These are phyloP conservation scores for Scylla paramamosain DNA, from an alignment of 1,140 invertebrate genomes.

Conservation along the genomic window DNA sequence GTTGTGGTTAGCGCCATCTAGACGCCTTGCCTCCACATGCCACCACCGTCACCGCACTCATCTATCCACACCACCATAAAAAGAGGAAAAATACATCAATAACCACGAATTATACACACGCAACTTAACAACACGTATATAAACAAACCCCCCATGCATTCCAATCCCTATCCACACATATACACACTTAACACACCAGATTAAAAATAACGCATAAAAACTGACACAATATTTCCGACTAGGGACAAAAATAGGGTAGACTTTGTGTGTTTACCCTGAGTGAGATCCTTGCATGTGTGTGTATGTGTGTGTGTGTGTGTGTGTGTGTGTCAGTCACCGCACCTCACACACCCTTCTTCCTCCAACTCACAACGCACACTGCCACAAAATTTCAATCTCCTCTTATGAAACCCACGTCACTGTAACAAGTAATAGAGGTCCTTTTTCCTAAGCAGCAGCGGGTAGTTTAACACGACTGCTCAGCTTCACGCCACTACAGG, in stretches of 20 bases:
- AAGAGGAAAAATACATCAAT: background rate
- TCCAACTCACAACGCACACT: background rate
- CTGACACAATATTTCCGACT: background rate
- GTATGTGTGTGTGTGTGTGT: too few relatives aligned
- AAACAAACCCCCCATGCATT: background rate
- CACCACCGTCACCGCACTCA: background rate
- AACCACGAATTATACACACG: background rate
- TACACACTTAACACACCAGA: background rate
- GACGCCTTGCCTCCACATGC: background rate
- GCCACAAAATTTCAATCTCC: background rate
- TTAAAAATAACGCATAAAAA: background rate
- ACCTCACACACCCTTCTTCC: background rate
- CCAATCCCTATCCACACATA: background rate
- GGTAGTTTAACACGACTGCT: background rate
- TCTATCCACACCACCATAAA: background rate
- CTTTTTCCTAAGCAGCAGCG: background rate
- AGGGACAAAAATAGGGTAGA: background rate
- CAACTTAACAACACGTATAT: background rate
- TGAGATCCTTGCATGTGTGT: background rate
- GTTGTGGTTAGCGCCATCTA: background rate
- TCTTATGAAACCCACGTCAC: background rate
- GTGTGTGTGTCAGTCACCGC: background rate
- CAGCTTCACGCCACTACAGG: background rate
- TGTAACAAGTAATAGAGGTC: background rate
- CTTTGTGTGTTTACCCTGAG: background rate